A percentile compares a stretch with the other conserved stretches of the same genome.
Evolutionary conservation across 2,888 invertebrate genomes (phyloP).

Genomic region (Noctua comes): DNA sequence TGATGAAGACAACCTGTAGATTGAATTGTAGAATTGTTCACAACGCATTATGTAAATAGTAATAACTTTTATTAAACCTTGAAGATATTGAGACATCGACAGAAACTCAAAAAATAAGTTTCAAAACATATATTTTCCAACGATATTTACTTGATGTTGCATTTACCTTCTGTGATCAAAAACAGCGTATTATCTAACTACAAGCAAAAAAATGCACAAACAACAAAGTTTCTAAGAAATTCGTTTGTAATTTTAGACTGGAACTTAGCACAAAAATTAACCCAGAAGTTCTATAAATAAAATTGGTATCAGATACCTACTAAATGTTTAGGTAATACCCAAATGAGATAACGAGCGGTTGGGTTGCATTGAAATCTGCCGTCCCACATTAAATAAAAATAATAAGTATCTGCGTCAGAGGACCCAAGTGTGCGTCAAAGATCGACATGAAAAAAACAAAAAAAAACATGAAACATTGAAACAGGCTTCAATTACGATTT

Average conservation of each 20-base stretch:
- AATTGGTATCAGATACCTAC: not conserved
- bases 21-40: not conserved
- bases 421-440: constrained; percentile 54
- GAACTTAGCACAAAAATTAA: not conserved
- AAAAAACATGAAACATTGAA: constrained; percentile 6
- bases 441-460: not conserved
- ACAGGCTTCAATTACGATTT: constrained; percentile 33
- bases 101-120: not conserved
- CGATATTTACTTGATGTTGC: not conserved
- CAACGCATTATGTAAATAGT: constrained; percentile 3
- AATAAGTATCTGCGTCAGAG: constrained; percentile 39
- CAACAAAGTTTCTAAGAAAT: not conserved
- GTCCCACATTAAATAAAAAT: not conserved
- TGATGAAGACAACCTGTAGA: too few species aligned
- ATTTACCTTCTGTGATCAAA: not conserved
- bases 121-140: not conserved
- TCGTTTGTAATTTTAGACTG: constrained; percentile 22
- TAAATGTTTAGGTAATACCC: not conserved
- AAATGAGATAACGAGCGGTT: constrained; percentile 1
- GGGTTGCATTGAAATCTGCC: not conserved
- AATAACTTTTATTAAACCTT: constrained; percentile 32
- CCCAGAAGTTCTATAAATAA: not conserved
- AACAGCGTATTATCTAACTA: not conserved
- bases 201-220: not conserved
- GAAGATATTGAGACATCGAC: constrained; percentile 12